Percentiles rank a stretch among this genome's conserved stretches.
Conservation (phyloP, 2,113 vertebrate genomes). For the Sciurus niger region DNA sequence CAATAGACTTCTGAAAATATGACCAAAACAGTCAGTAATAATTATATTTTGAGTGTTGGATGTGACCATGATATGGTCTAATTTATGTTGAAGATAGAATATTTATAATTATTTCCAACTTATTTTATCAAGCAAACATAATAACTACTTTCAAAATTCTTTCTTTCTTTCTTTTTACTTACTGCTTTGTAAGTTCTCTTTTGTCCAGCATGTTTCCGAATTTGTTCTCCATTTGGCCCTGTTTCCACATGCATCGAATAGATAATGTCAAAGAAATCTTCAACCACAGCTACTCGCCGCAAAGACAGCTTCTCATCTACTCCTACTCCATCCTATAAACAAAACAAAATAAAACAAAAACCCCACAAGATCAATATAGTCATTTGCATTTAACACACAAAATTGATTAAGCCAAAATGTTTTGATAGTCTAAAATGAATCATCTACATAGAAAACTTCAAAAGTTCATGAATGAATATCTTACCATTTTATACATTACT, state of each 20-base stretch:
- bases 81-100: background rate
- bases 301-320: slow-evolving; percentile 93
- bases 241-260: slow-evolving; percentile 95
- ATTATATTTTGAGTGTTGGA: background rate
- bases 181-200: slow-evolving; percentile 94
- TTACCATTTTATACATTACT: background rate
- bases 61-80: slow-evolving; percentile 10
- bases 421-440: slow-evolving; percentile 69
- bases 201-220: slow-evolving; percentile 93
- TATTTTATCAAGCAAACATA: background rate
- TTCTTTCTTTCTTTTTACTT: slow-evolving; percentile 84
- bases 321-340: slow-evolving; percentile 91
- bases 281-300: slow-evolving; percentile 92
- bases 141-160: slow-evolving; percentile 22
- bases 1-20: background rate
- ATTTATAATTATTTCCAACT: background rate
- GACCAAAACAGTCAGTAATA: slow-evolving; percentile 32
- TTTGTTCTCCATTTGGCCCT: slow-evolving; percentile 93
- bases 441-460: background rate
- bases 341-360: slow-evolving; percentile 59
- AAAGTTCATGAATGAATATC: slow-evolving; percentile 52
- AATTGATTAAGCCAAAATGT: slow-evolving; percentile 62
- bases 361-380: slow-evolving; percentile 61
- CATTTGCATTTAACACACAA: slow-evolving; percentile 29
- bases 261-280: slow-evolving; percentile 95